phyloP scores from a whole-genome alignment of 2,113 vertebrate genomes.

The Syngnathus typhle region DNA sequence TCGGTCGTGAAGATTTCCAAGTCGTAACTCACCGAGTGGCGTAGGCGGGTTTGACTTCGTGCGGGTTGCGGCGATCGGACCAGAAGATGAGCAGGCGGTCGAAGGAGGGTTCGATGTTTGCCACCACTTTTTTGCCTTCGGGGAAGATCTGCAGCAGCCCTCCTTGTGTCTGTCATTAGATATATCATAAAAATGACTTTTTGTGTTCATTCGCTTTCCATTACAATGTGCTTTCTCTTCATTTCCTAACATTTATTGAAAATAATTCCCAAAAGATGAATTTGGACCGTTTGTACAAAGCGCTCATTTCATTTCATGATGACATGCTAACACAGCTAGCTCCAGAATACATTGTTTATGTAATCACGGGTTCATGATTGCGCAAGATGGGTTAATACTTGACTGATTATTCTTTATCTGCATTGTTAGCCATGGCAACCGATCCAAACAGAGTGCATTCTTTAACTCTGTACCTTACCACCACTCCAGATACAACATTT shows the following conservation, averaged over 20 bases:
- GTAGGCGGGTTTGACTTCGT: conserved; percentile 86
- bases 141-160: conserved; percentile 86
- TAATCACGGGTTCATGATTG: too few species aligned
- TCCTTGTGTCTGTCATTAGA: conserved; percentile 72
- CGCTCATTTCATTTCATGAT: not conserved
- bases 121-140: conserved; percentile 79
- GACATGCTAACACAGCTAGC: not conserved
- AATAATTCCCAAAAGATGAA: too few species aligned
- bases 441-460: not conserved
- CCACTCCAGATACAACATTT: not conserved
- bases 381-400: too few species aligned
- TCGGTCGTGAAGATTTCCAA: not conserved
- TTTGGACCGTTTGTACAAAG: too few species aligned
- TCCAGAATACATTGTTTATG: too few species aligned
- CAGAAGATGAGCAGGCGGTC: conserved; percentile 89
- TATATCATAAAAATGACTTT: conserved; percentile 6
- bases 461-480: not conserved
- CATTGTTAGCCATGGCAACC: too few species aligned
- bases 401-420: too few species aligned
- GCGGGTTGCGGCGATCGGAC: conserved; percentile 88
- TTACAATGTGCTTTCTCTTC: too few species aligned
- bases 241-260: too few species aligned
- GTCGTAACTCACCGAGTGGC: conserved; percentile 74
- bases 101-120: conserved; percentile 84
- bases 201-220: not conserved